Percentiles rank a stretch among this genome's conserved stretches.
These are phyloP conservation scores for Ophion slaviceki DNA, from an alignment of 2,888 invertebrate species.

Conservation along the genomic window DNA sequence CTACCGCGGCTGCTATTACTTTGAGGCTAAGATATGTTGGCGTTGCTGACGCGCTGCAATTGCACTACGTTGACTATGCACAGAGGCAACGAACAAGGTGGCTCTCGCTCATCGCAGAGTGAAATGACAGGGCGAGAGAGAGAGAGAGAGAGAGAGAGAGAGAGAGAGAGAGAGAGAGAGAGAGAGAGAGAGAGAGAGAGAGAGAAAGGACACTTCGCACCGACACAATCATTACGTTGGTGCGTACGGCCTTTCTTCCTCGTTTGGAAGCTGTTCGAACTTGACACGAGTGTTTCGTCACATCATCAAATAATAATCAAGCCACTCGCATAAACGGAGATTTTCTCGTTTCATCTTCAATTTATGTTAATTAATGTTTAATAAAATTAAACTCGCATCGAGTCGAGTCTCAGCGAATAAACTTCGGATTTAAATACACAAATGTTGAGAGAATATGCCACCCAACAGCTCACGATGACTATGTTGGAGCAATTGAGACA, in stretches of 20 bases:
- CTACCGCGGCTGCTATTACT: slow-evolving; percentile 44
- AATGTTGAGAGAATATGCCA: no score
- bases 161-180: neutral
- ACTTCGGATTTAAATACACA: no score
- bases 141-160: slow-evolving; percentile 8
- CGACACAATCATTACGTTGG: slow-evolving; percentile 26
- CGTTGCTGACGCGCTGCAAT: slow-evolving; percentile 41
- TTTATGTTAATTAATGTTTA: neutral
- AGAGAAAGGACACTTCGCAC: slow-evolving; percentile 13
- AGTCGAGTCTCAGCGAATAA: no score
- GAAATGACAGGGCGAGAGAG: neutral
- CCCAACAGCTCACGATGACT: no score
- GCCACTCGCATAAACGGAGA: neutral
- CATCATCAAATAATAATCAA: slow-evolving; percentile 24
- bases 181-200: slow-evolving; percentile 1
- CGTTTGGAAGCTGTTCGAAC: slow-evolving; percentile 34
- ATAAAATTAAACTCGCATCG: no score
- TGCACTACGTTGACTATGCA: slow-evolving; percentile 37
- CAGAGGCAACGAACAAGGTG: slow-evolving; percentile 55
- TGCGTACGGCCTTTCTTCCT: slow-evolving; percentile 54
- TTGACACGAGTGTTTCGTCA: slow-evolving; percentile 24
- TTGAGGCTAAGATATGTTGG: slow-evolving; percentile 42
- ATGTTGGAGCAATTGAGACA: no score
- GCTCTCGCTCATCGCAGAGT: slow-evolving; percentile 26
- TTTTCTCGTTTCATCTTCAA: neutral